These are phyloP conservation scores for Malthinus flaveolus DNA, from an alignment of 2,888 invertebrate genomes.

Conservation along the genomic window DNA sequence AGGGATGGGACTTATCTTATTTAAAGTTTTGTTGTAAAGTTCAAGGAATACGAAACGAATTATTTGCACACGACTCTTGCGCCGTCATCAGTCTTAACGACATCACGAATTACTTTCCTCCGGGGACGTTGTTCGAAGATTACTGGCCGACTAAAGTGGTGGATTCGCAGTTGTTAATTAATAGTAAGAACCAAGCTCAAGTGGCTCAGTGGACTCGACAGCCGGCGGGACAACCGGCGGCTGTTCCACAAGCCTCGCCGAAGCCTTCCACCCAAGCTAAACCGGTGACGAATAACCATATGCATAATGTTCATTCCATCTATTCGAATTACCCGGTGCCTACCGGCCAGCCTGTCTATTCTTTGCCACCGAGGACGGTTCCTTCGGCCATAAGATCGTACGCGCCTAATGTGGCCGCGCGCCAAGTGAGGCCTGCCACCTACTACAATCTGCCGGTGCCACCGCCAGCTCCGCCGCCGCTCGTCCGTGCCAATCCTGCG, in stretches of 20 bases:
- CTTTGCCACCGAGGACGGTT: constrained; percentile 44
- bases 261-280: constrained; percentile 51
- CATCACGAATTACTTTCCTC: constrained; percentile 88
- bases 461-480: constrained; percentile 56
- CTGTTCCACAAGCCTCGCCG: constrained; percentile 52
- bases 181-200: constrained; percentile 62
- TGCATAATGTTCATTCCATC: constrained; percentile 45
- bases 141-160: constrained; percentile 92
- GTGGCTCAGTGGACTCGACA: constrained; percentile 78
- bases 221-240: constrained; percentile 71
- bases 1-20: constrained; percentile 91
- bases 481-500: constrained; percentile 53
- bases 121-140: constrained; percentile 87
- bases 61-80: constrained; percentile 89
- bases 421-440: constrained; percentile 46
- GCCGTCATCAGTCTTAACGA: constrained; percentile 88
- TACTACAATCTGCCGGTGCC: constrained; percentile 51
- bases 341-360: constrained; percentile 43
- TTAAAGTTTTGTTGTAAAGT: constrained; percentile 94
- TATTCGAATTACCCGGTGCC: constrained; percentile 43
- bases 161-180: constrained; percentile 77
- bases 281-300: constrained; percentile 44
- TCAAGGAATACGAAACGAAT: constrained; percentile 87
- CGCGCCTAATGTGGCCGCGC: constrained; percentile 48
- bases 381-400: constrained; percentile 47